Base-by-base conservation (phyloP, 1,140 invertebrate genomes). In the Dendroctonus valens region DNA sequence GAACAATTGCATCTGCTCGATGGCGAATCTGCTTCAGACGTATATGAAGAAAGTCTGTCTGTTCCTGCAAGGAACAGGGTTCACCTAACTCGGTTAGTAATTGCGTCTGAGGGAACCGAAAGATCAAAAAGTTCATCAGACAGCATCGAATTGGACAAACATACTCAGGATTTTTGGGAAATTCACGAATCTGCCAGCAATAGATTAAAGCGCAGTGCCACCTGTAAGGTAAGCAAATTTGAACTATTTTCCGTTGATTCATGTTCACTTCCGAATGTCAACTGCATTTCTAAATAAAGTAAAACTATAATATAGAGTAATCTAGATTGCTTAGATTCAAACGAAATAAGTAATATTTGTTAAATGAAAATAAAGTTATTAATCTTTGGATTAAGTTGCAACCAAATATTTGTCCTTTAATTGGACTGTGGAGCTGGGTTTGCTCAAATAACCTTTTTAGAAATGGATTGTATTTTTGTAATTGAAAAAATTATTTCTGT, bases 91-190 rank as follows among this genome's bases (percentile, higher is more conserved):
- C 69, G 71, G 7, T 63, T 77, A 39, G 66, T 76, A 11, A 55
- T 76, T 2, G 70, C 72, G 0, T 70, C 70, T 0, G 74, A 76
- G 4, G 59, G 59, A 4, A 57, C 68, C 11, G 71, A 75, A 48
- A 38, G 72, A 8, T 68, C 70, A 6, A 74, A 74, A 59, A 73
- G 71, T 44, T 70, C 70, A 12, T 67, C 69, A 8, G 70, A 74
- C 41, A 61, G 66, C n/a, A 70, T 74, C 7, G 72, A 74, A 46
- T 49, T 75, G 50, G 74, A 76, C 41, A 73, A 75, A 39, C 57
- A 52, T 14, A 59, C 61, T 6, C 73, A 70, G 54, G 74, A 75
- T 26, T 37, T 75, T 42, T 75, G 75, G 73, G 71, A 74, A 50
- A 75, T 72, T n/a, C 68, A 72, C 62, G 72, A 72, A 15, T 65